phyloP scores from a whole-genome alignment of 2,888 invertebrate species.

The Crioceris asparagi region DNA sequence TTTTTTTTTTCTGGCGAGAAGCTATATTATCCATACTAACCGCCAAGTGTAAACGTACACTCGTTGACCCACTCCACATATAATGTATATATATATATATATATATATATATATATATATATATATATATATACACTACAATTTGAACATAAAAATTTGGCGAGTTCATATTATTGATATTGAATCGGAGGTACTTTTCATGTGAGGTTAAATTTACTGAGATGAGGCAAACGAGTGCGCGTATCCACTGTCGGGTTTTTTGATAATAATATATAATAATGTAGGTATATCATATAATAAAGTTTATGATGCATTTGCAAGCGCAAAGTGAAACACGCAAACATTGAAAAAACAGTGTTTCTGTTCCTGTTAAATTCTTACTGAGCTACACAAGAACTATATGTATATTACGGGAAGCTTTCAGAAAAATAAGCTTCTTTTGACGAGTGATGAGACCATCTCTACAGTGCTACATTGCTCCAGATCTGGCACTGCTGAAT shows the following conservation, averaged over 20 bases:
- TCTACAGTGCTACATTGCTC: no score
- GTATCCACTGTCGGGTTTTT: neutral
- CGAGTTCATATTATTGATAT: slow-evolving; percentile 15
- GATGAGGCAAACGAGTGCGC: no score
- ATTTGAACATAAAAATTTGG: slow-evolving; percentile 19
- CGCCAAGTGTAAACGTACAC: no score
- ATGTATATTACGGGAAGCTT: slow-evolving; percentile 27
- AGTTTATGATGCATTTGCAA: slow-evolving; percentile 33
- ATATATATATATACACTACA: slow-evolving; percentile 17
- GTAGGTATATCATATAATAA: slow-evolving; percentile 2
- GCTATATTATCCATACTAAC: no score
- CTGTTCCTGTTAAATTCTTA: slow-evolving; percentile 30
- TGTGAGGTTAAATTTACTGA: slow-evolving; percentile 16
- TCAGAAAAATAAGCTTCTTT: no score
- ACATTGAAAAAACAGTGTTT: slow-evolving; percentile 40
- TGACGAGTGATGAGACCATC: no score
- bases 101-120: no score
- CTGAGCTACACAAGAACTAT: no score
- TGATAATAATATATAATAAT: no score
- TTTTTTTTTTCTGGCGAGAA: slow-evolving; percentile 14
- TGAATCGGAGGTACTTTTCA: slow-evolving; percentile 19
- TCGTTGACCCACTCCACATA: no score
- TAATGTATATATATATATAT: no score
- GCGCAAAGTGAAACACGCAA: slow-evolving; percentile 40
- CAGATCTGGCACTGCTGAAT: no score